Percentiles rank a stretch among this genome's conserved stretches.
Conservation (phyloP, 2,113 vertebrate genomes). For the Erythrocercus mccallii region DNA sequence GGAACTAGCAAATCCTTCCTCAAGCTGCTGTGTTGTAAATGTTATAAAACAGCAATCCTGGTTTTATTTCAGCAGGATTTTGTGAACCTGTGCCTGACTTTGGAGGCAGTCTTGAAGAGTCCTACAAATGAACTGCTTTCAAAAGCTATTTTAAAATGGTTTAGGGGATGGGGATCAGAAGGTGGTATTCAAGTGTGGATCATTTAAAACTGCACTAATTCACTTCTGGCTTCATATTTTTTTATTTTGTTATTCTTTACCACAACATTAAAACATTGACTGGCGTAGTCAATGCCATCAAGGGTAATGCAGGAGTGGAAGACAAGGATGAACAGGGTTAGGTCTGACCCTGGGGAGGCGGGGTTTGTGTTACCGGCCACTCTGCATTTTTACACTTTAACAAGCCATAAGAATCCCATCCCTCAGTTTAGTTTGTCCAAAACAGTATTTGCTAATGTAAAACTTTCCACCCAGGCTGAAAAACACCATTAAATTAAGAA, state of each 20-base stretch:
- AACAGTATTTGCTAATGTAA: background rate
- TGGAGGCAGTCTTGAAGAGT: background rate
- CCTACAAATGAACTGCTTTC: background rate
- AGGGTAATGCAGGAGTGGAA: background rate
- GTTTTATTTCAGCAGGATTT: constrained; percentile 31
- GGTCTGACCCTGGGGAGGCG: background rate
- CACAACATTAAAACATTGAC: background rate
- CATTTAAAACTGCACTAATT: background rate
- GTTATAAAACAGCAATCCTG: constrained; percentile 34
- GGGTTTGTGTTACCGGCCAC: background rate
- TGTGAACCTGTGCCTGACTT: background rate
- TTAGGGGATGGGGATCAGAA: background rate
- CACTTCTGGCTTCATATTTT: background rate
- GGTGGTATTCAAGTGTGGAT: background rate
- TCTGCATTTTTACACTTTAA: background rate
- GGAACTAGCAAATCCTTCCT: constrained; percentile 19
- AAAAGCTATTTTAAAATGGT: background rate
- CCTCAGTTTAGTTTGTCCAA: background rate
- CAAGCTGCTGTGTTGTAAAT: constrained; percentile 32
- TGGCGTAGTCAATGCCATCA: background rate
- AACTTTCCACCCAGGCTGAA: background rate
- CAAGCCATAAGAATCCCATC: background rate
- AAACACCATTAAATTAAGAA: background rate
- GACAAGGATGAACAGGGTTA: background rate
- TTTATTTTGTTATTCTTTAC: background rate